Percentiles rank a stretch among this genome's conserved stretches.
Evolutionary conservation across 2,888 invertebrate genomes (phyloP).

Genomic region (Caenorhabditis afra): DNA sequence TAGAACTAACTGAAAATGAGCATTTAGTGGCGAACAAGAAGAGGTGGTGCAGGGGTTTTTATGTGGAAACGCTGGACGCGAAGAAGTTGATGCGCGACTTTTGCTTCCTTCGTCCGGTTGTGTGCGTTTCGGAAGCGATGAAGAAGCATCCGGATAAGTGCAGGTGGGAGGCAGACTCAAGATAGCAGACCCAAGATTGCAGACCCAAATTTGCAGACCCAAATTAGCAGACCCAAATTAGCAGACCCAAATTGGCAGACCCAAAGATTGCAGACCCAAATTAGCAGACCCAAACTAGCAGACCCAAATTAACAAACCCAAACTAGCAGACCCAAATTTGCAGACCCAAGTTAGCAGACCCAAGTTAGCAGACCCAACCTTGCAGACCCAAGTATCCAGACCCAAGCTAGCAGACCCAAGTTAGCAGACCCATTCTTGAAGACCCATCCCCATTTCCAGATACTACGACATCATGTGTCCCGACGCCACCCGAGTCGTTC

Average conservation of each 20-base stretch:
- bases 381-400: neutral
- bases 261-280: too few species aligned
- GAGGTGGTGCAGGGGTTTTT: constrained; percentile 4
- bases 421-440: neutral
- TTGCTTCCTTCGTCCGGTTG: too few species aligned
- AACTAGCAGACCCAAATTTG: too few species aligned
- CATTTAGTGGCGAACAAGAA: neutral
- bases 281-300: too few species aligned
- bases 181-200: too few species aligned
- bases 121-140: neutral
- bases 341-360: neutral
- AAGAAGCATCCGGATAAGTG: neutral
- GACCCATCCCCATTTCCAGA: constrained; percentile 7
- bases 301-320: too few species aligned
- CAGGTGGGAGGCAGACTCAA: neutral
- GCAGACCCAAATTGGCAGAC: too few species aligned
- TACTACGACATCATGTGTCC: constrained; percentile 61
- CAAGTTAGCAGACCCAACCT: neutral
- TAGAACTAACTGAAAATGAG: too few species aligned
- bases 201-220: too few species aligned
- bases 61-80: neutral
- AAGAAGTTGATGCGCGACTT: constrained; percentile 8
- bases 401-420: neutral
- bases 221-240: too few species aligned
- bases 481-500: constrained; percentile 59